Evolutionary conservation across 2,797 vertebrate genomes (phyloP).

Genomic region (Sorex maritimensis): DNA sequence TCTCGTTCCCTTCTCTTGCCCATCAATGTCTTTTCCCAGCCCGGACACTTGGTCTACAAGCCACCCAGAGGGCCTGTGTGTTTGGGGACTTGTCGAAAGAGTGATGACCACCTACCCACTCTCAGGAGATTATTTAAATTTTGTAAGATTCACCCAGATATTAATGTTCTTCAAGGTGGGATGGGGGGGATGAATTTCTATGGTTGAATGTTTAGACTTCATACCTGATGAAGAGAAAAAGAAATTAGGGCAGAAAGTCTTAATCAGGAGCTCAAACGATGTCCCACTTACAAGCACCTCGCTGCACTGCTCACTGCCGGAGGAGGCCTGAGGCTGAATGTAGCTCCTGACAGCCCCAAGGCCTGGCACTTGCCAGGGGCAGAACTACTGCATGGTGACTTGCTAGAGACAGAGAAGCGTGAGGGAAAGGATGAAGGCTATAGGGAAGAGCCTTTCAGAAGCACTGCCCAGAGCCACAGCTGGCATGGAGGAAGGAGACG

Average conservation of each 20-base stretch:
- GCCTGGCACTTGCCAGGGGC: background rate
- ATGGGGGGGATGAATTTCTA: background rate
- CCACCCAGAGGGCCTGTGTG: background rate
- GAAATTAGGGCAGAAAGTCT: background rate
- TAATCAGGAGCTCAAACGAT: background rate
- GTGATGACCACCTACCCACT: background rate
- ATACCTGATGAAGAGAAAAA: background rate
- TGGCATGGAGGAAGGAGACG: too few relatives aligned
- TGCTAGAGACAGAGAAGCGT: background rate
- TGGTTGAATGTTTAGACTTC: background rate
- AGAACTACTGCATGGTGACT: background rate
- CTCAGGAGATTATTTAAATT: background rate
- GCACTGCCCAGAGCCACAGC: background rate
- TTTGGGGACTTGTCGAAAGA: background rate
- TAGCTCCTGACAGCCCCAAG: background rate
- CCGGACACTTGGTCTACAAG: background rate
- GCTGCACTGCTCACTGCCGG: background rate
- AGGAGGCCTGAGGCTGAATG: background rate
- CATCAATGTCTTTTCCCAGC: background rate
- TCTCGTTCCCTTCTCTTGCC: background rate
- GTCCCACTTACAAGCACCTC: rapidly evolving
- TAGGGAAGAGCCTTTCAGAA: background rate
- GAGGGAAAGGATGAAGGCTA: background rate
- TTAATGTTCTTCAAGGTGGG: background rate
- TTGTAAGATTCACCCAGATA: background rate